Conservation (phyloP, 2,888 invertebrate genomes). For the Bembecia ichneumoniformis region DNA sequence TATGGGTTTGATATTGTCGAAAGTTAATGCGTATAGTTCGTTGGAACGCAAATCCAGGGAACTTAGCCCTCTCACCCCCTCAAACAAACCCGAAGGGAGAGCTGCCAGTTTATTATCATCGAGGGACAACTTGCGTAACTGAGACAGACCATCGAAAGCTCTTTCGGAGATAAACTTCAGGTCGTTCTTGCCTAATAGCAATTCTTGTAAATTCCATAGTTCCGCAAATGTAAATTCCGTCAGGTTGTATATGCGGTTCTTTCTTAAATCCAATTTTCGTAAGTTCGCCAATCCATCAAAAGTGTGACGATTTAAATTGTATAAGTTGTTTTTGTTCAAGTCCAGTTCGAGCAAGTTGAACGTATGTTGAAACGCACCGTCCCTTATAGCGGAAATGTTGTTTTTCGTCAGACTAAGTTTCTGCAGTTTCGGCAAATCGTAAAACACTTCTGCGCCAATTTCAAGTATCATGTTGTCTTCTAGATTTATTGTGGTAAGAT, state of each 20-base stretch:
- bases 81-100: slow-evolving; percentile 80
- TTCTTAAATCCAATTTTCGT: slow-evolving; percentile 80
- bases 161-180: slow-evolving; percentile 82
- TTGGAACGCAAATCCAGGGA: slow-evolving; percentile 85
- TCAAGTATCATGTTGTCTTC: slow-evolving; percentile 84
- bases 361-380: slow-evolving; percentile 84
- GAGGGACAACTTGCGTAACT: slow-evolving; percentile 79
- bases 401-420: slow-evolving; percentile 88
- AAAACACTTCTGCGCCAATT: slow-evolving; percentile 80
- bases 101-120: slow-evolving; percentile 82
- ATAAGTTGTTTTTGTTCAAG: slow-evolving; percentile 83
- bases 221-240: slow-evolving; percentile 86
- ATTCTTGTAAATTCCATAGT: slow-evolving; percentile 79
- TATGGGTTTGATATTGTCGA: slow-evolving; percentile 83
- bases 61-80: slow-evolving; percentile 79
- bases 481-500: slow-evolving; percentile 78
- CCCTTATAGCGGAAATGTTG: slow-evolving; percentile 86
- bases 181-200: slow-evolving; percentile 79
- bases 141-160: slow-evolving; percentile 82
- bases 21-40: slow-evolving; percentile 81
- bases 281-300: slow-evolving; percentile 84
- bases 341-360: slow-evolving; percentile 84
- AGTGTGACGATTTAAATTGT: slow-evolving; percentile 81
- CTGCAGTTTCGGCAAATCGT: slow-evolving; percentile 79
- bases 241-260: slow-evolving; percentile 82